Conservation (phyloP, 2,113 vertebrate species). For the Poeciliopsis turrubarensis region DNA sequence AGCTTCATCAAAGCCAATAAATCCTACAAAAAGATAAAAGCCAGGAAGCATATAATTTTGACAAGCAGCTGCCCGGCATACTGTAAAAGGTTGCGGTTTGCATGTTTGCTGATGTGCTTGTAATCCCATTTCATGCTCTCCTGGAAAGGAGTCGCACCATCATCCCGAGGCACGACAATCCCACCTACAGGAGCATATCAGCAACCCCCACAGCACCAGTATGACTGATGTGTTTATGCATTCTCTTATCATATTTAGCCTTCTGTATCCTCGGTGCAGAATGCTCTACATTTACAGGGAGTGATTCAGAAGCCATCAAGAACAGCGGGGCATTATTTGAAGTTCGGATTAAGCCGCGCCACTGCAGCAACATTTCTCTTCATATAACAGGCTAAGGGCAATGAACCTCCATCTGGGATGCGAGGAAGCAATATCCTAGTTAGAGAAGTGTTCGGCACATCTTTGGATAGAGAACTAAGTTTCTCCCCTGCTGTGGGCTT, state of each 20-base stretch:
- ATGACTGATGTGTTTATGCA: slow-evolving; percentile 75
- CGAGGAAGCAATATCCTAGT: slow-evolving; percentile 63
- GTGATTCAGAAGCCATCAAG: slow-evolving; percentile 53
- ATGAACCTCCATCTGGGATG: slow-evolving; percentile 37
- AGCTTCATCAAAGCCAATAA: slow-evolving; percentile 8
- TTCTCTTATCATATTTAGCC: slow-evolving; percentile 68
- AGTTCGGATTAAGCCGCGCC: slow-evolving; percentile 42
- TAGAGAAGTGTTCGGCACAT: slow-evolving; percentile 36
- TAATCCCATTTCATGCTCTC: slow-evolving; percentile 80
- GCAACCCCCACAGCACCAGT: slow-evolving; percentile 64
- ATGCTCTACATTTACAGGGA: slow-evolving; percentile 52
- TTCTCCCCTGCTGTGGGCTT: slow-evolving; percentile 32
- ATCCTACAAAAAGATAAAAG: slow-evolving; percentile 28
- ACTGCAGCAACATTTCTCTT: slow-evolving; percentile 62
- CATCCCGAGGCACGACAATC: slow-evolving; percentile 71
- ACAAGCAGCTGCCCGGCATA: slow-evolving; percentile 53
- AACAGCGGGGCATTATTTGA: slow-evolving; percentile 58
- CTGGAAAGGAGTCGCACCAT: slow-evolving; percentile 62
- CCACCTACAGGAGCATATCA: slow-evolving; percentile 71
- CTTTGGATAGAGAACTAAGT: slow-evolving; percentile 44
- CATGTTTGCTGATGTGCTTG: slow-evolving; percentile 65
- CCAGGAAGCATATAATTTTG: slow-evolving; percentile 38
- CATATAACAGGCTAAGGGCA: slow-evolving; percentile 55
- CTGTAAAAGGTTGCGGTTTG: slow-evolving; percentile 52
- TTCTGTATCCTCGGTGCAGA: slow-evolving; percentile 46